Base-by-base conservation (phyloP, 1,140 invertebrate species). In the Leptinotarsa texana region DNA sequence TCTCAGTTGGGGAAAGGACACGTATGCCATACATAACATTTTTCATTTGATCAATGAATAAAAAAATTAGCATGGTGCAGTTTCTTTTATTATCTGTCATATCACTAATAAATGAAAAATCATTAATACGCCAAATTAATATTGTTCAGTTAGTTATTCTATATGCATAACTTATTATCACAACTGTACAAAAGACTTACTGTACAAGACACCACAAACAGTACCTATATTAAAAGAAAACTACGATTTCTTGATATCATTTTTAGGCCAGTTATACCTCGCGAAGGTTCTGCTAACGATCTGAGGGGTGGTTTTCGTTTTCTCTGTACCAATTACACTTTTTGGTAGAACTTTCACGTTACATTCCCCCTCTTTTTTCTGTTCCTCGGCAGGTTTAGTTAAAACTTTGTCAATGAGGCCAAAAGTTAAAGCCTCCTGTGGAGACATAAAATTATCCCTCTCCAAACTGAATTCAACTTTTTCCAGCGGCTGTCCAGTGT, bases 401-500 rank as follows among this genome's bases (percentile, higher is more conserved):
- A 98, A 87, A 63, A 99, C 92, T 85, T 93, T 92, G 86, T 99
- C 98, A 82, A 99, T 97, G n/a, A 99, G 85, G 62, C 98, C 98
- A 89, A 98, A 96, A 61, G 92, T 89, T 82, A 94, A 94, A 1
- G 97, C 97, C 87, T 98, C 95, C 0, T 86, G 83, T 0, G 96
- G 94, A 63, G 88, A 92, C 95, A 99, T 96, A 81, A 98, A 99
- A 81, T 94, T 93, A 85, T 99, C 97, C 73, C 97, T 88, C 86
- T 98, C 96, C 93, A 98, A 96, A 72, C 87, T 92, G 33, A 82
- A 82, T 84, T 95, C 94, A 81, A 99, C 93, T 82, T 89, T 89
- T 69, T 93, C 90, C 65, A 95, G 83, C 1, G 90, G 82, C 77
- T 93, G 89, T n/a, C 94, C 94, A 4, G 97, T 98, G 83, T 99